phyloP scores from a whole-genome alignment of 2,797 vertebrate genomes.

The Rhinichthys osculus region DNA sequence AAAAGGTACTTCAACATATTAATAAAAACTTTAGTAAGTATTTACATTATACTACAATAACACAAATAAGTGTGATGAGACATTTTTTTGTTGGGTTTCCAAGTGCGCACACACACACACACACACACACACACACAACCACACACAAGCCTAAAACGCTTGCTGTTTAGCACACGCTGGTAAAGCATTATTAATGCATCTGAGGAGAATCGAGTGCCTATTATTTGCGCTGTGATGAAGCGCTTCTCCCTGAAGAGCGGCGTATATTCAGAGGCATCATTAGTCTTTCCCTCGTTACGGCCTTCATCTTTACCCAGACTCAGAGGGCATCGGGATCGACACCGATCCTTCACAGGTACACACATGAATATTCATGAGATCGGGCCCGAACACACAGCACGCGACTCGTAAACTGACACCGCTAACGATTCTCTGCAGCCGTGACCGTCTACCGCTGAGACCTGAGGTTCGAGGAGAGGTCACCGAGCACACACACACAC shows the following conservation, averaged over 20 bases:
- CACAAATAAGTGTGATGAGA: not conserved
- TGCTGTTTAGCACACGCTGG: not conserved
- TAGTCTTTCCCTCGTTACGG: slow-evolving; percentile 39
- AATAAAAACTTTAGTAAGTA: not conserved
- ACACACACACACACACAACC: too few relatives aligned
- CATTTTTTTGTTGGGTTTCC: not conserved
- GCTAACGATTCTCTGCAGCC: not conserved
- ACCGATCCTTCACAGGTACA: slow-evolving; percentile 70
- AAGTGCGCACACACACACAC: too few relatives aligned
- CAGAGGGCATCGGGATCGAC: slow-evolving; percentile 19
- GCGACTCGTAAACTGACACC: not conserved
- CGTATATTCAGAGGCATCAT: not conserved
- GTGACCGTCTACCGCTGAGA: not conserved
- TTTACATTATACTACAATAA: not conserved
- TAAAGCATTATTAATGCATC: not conserved
- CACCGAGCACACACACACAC: not conserved
- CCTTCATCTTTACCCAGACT: slow-evolving; percentile 6
- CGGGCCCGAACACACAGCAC: not conserved
- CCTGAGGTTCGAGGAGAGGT: not conserved
- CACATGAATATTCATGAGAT: slow-evolving; percentile 69
- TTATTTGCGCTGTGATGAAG: slow-evolving; percentile 22
- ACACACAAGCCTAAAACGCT: not conserved
- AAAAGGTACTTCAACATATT: not conserved
- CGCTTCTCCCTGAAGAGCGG: not conserved
- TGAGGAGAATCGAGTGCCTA: not conserved